Percentiles rank a stretch among this genome's conserved stretches.
phyloP scores from a whole-genome alignment of 2,888 invertebrate genomes.

The Xylota segnis region DNA sequence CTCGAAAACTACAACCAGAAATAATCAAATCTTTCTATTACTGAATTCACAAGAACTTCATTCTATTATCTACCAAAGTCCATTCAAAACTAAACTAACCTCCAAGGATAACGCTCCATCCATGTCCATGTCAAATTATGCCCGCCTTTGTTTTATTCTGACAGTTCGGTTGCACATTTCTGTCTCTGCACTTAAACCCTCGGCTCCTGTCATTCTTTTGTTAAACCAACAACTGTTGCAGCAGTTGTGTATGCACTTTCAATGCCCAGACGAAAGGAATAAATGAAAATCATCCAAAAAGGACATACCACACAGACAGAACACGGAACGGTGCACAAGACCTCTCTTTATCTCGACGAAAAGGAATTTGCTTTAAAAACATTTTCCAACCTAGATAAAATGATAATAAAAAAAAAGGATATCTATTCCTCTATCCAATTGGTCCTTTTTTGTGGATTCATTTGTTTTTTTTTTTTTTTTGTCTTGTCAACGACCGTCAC shows the following conservation, averaged over 20 bases:
- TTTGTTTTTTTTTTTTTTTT: no score
- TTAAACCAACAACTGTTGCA: slow-evolving; percentile 23
- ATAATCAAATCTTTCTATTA: no score
- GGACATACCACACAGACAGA: slow-evolving; percentile 21
- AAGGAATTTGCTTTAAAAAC: neutral
- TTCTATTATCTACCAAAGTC: neutral
- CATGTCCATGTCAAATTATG: slow-evolving; percentile 16
- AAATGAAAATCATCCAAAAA: slow-evolving; percentile 15
- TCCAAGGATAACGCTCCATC: neutral
- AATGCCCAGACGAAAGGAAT: neutral
- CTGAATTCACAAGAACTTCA: no score
- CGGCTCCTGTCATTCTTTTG: neutral
- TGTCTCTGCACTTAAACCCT: neutral
- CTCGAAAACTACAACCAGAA: no score
- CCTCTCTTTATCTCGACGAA: neutral
- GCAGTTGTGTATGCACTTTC: slow-evolving; percentile 1
- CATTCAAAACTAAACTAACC: neutral
- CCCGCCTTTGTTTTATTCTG: slow-evolving; percentile 18
- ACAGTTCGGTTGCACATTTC: slow-evolving; percentile 16
- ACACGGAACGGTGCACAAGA: neutral
- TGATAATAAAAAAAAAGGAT: slow-evolving; percentile 25
- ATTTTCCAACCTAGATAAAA: neutral
- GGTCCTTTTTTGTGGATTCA: slow-evolving; percentile 2
- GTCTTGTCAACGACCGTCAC: slow-evolving; percentile 41
- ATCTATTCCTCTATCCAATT: slow-evolving; percentile 5